These are phyloP conservation scores for Chrysolina americana DNA, from an alignment of 2,888 invertebrate genomes.

Conservation along the genomic window DNA sequence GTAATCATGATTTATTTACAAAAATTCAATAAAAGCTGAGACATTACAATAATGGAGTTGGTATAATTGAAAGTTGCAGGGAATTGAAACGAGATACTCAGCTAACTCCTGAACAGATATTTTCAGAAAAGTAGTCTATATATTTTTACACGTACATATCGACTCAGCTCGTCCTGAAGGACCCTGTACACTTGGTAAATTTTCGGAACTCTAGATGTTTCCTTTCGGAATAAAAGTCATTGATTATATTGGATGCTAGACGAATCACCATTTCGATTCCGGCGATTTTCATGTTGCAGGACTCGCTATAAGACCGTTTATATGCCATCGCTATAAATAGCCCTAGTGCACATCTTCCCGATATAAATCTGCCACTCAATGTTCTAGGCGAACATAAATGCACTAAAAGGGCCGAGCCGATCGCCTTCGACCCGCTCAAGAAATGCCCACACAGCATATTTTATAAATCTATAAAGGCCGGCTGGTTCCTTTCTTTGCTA, in stretches of 20 bases:
- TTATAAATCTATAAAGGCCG: slow-evolving; percentile 60
- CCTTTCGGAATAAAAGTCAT: background rate
- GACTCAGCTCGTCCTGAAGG: too few relatives aligned
- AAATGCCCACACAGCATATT: slow-evolving; percentile 60
- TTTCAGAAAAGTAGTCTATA: too few relatives aligned
- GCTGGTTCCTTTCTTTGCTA: slow-evolving; percentile 47
- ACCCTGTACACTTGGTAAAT: background rate
- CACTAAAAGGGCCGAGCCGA: slow-evolving; percentile 49
- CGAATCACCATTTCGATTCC: slow-evolving; percentile 20
- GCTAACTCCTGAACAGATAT: too few relatives aligned
- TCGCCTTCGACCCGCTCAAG: slow-evolving; percentile 52
- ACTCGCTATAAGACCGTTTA: slow-evolving; percentile 14
- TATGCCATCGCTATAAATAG: slow-evolving; percentile 40
- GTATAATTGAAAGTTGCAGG: too few relatives aligned
- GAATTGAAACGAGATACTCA: too few relatives aligned
- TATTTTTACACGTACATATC: too few relatives aligned
- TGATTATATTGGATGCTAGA: background rate
- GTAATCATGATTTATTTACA: too few relatives aligned
- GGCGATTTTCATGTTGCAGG: slow-evolving; percentile 18
- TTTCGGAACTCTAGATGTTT: background rate
- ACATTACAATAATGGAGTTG: too few relatives aligned
- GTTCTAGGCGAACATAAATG: slow-evolving; percentile 50
- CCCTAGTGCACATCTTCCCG: slow-evolving; percentile 40
- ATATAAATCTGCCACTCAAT: slow-evolving; percentile 47
- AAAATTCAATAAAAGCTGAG: too few relatives aligned